A percentile compares a stretch with the other conserved stretches of the same genome.
phyloP scores from a whole-genome alignment of 2,888 invertebrate species.

The Matsumyia berberina region DNA sequence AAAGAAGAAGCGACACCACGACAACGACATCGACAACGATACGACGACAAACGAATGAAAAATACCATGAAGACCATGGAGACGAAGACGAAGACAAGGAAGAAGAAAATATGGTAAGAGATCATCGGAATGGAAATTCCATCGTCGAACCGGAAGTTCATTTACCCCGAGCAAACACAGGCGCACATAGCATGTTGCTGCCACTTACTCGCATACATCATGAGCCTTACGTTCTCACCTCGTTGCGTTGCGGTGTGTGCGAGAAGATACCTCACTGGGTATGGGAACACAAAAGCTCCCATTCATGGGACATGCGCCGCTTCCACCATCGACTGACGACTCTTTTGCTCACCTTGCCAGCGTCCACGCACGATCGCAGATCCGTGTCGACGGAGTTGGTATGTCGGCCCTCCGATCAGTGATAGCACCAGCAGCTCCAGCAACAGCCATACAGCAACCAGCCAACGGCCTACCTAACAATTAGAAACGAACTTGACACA shows the following conservation, averaged over 20 bases:
- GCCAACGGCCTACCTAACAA: slow-evolving; percentile 69
- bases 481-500: slow-evolving; percentile 82
- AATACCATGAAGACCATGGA: slow-evolving; percentile 11
- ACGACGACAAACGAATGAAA: no score
- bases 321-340: slow-evolving; percentile 1
- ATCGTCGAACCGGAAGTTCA: slow-evolving; percentile 75
- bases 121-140: slow-evolving; percentile 75
- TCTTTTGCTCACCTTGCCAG: background rate
- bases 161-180: slow-evolving; percentile 68
- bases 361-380: slow-evolving; percentile 62
- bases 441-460: slow-evolving; percentile 22
- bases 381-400: slow-evolving; percentile 63
- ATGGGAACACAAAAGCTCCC: slow-evolving; percentile 52
- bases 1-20: slow-evolving; percentile 29
- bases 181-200: slow-evolving; percentile 31
- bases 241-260: slow-evolving; percentile 28
- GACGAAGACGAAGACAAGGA: slow-evolving; percentile 21
- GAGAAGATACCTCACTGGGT: slow-evolving; percentile 28
- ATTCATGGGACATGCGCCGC: slow-evolving; percentile 69
- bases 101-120: slow-evolving; percentile 65
- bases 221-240: slow-evolving; percentile 26
- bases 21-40: slow-evolving; percentile 19
- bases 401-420: slow-evolving; percentile 24
- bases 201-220: slow-evolving; percentile 18
- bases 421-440: slow-evolving; percentile 1